Percentiles rank a stretch among this genome's conserved stretches.
phyloP scores from a whole-genome alignment of 2,797 vertebrate genomes.

The Denticeps clupeoides region DNA sequence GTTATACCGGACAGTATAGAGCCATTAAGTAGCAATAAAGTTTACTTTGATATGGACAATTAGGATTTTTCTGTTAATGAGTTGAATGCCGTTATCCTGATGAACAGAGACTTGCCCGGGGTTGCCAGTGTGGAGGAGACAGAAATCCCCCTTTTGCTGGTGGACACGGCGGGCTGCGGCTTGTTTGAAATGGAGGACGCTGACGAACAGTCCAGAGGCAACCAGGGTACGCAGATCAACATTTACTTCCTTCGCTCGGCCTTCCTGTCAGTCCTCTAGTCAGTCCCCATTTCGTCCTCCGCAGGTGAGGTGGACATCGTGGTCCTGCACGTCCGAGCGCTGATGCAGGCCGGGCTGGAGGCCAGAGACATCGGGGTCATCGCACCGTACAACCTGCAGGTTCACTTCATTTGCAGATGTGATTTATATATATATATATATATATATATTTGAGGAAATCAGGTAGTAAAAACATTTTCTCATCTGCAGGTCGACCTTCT shows the following conservation, averaged over 20 bases:
- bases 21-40: no score
- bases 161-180: constrained; percentile 86
- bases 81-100: neutral
- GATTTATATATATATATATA: neutral
- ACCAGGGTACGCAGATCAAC: constrained; percentile 59
- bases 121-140: constrained; percentile 75
- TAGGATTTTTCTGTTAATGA: no score
- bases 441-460: neutral
- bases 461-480: neutral
- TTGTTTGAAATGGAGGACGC: constrained; percentile 76
- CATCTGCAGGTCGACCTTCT: constrained; percentile 79
- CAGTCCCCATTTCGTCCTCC: no score
- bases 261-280: no score
- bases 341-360: constrained; percentile 76
- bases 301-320: constrained; percentile 86
- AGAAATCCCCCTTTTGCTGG: constrained; percentile 65
- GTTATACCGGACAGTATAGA: no score
- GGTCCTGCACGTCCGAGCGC: constrained; percentile 69
- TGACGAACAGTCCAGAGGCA: constrained; percentile 89
- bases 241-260: neutral
- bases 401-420: no score
- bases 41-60: no score
- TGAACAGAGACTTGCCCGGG: constrained; percentile 72
- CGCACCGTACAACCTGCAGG: constrained; percentile 92
- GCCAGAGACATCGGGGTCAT: constrained; percentile 80